Conservation (phyloP, 2,888 invertebrate genomes). For the Drosophila mercatorum region DNA sequence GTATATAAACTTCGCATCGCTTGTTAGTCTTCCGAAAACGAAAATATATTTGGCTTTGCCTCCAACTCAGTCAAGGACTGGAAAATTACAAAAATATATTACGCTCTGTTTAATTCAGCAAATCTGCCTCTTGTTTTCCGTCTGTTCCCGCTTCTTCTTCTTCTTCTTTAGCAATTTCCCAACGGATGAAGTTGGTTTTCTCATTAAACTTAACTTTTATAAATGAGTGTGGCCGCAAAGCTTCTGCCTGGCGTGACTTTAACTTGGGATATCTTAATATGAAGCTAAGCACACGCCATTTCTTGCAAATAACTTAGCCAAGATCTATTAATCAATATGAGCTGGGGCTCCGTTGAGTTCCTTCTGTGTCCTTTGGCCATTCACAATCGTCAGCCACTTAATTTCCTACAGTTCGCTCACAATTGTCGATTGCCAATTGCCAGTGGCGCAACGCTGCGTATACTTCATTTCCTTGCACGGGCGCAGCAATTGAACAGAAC, state of each 20-base stretch:
- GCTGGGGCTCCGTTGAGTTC: constrained; percentile 23
- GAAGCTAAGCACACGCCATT: not conserved
- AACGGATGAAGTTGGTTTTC: constrained; percentile 5
- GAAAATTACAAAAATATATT: constrained; percentile 22
- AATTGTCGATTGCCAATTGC: constrained; percentile 17
- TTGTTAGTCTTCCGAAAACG: not conserved
- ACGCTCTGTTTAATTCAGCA: constrained; percentile 14
- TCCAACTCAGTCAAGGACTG: not conserved
- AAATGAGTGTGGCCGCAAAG: not conserved
- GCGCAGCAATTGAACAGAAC: not conserved
- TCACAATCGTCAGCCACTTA: constrained; percentile 54
- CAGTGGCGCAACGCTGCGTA: constrained; percentile 38
- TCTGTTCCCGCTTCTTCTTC: not conserved
- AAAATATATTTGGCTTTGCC: not conserved
- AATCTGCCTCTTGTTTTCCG: not conserved
- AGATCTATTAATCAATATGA: constrained; percentile 45
- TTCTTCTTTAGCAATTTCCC: not conserved
- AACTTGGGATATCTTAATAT: constrained; percentile 7
- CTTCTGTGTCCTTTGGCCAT: constrained; percentile 11
- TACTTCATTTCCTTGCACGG: constrained; percentile 62
- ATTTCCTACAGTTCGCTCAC: constrained; percentile 50
- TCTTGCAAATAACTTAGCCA: not conserved
- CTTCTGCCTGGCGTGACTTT: not conserved
- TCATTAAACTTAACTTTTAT: constrained; percentile 15
- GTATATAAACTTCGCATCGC: not conserved